Evolutionary conservation across 2,888 invertebrate species (phyloP).

Genomic region (Neuroscelio doddi): DNA sequence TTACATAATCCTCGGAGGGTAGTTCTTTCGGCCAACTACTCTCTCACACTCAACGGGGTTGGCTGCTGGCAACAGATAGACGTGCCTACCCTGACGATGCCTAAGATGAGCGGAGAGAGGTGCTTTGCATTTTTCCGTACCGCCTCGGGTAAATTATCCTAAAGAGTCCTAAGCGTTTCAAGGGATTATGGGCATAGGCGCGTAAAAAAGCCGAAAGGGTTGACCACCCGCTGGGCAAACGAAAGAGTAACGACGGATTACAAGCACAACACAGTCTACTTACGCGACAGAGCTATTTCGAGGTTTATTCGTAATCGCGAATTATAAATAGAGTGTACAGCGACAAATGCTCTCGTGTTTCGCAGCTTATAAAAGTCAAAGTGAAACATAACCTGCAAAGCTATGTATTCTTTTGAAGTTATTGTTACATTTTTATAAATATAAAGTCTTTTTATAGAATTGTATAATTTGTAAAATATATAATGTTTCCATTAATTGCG

Average conservation of each 20-base stretch:
- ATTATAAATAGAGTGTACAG: constrained; percentile 28
- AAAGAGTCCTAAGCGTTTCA: constrained; percentile 71
- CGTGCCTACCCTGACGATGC: too few species aligned
- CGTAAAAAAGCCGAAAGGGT: constrained; percentile 69
- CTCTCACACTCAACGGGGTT: constrained; percentile 32
- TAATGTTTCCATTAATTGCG: too few species aligned
- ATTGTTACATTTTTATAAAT: too few species aligned
- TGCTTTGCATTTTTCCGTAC: constrained; percentile 47
- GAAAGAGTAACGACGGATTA: constrained; percentile 50
- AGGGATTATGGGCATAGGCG: constrained; percentile 69
- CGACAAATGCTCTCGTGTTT: too few species aligned
- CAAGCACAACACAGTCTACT: constrained; percentile 24
- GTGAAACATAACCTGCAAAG: too few species aligned
- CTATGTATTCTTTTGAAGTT: too few species aligned
- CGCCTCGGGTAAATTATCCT: constrained; percentile 62
- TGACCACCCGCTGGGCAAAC: constrained; percentile 71
- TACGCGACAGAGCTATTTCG: constrained; percentile 7
- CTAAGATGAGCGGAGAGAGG: constrained; percentile 25
- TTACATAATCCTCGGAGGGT: constrained; percentile 49
- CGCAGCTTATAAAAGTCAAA: too few species aligned
- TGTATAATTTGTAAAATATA: too few species aligned
- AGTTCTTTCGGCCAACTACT: constrained; percentile 21
- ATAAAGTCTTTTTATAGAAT: too few species aligned
- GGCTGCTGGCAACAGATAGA: constrained; percentile 14
- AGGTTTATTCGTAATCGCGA: constrained; percentile 40